Base-by-base conservation (phyloP, 2,797 vertebrate genomes). In the Channa striata region DNA sequence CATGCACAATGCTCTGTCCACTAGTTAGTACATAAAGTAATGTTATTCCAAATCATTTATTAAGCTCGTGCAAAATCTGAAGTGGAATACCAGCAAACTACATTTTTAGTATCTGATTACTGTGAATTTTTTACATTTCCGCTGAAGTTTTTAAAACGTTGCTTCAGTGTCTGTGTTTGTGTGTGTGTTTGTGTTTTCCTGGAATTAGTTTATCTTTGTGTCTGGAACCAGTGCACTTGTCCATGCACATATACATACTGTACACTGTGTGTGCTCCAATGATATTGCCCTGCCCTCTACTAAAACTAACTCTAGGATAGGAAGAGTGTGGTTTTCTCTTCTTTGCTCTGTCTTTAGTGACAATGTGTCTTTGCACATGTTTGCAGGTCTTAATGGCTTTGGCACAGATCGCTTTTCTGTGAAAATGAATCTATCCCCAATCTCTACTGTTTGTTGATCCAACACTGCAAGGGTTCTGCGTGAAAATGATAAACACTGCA, bases 401-500 rank as follows among this genome's bases (percentile, higher is more conserved):
- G 10, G 72, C 59, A 74, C 52, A 48, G 46, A 78, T 54, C 64
- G 30, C 14, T 76, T 79, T 64, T 74, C 54, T 72, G 52, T 74
- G 21, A 47, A 78, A 74, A 58, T 8, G 6, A 70, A 72, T 82
- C 53, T 21, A 58, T 71, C 74, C 63, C 40, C 68, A 59, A 68
- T 78, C 63, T 69, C 72, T 53, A 36, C 53, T 56, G 78, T 82
- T 68, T 90, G 91, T 87, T 89, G 82, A 78, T 80, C 68, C 84
- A 89, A 81, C 81, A 79, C 60, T 56, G 79, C 54, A 72, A 50
- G 72, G 53, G 56, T 80, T 78, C 68, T 80, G 78, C 58, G 78
- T 85, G 57, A 47, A 72, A 79, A 80, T 77, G 78, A 88, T 83
- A 84, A 87, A 89, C 83, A 81, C 80, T 67, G 82, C 78, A 85